Base-by-base conservation (phyloP, 2,888 invertebrate species). In the Dinocampus coccinellae region DNA sequence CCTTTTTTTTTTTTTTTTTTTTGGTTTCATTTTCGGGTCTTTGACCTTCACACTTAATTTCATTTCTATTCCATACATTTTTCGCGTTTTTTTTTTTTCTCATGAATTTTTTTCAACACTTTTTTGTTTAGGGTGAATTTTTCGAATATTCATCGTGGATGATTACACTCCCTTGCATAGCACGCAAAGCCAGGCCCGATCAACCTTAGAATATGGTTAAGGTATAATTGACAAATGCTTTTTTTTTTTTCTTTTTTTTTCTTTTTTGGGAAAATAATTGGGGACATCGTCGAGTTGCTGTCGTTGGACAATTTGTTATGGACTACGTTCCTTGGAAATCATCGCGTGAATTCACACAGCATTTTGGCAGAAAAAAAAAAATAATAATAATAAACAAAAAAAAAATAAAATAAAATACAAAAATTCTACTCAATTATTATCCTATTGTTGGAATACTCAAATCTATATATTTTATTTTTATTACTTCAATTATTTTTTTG, bases 121-220 rank as follows among this genome's bases (percentile, higher is more conserved):
- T 11, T 24, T 26, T 36, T n/a, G n/a, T n/a, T n/a, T 11, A 20
- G 22, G 20, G 61, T 33, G 22, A 33, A 61, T 61, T 36, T 61
- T 39, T 61, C 33, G 58, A 33, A 33, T 22, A 13, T 34, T 33
- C 16, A 29, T 16, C 58, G 1, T 16, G 22, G 24, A 61, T 22
- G 1, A 2, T 58, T 64, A 58, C 47, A 64, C 55, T 47, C 65
- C 65, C 52, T 29, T 29, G 39, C 20, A 60, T 42, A 36, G 60
- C 70, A 70, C 70, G 70, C 70, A 65, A 64, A 33, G 20, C 47
- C 58, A 70, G n/a, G 65, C 65, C 70, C 65, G 70, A 70, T 70
- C 70, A 65, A 47, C 42, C 57, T 69, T 42, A 63, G 16, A 47
- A 7, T 47, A 65, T 33, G 13, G 33, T 34, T 47, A 6, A 6